Base-by-base conservation (phyloP, 2,113 vertebrate species). In the Trochalopteron elliotii region DNA sequence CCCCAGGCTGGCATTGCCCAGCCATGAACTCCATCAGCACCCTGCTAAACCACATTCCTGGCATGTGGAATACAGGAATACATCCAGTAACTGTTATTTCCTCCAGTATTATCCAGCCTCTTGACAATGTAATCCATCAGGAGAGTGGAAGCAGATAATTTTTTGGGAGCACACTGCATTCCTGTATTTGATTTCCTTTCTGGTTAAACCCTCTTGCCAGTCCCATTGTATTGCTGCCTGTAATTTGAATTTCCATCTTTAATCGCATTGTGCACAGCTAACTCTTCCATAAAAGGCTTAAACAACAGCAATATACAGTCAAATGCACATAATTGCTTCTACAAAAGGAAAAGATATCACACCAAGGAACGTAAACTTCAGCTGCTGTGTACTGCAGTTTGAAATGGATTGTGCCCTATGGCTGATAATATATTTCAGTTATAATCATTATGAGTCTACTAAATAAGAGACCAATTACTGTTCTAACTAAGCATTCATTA, bases 381-480 rank as follows among this genome's bases (percentile, higher is more conserved):
- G 71, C 75, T 31, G 18, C 55, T 44, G 39, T 33, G 55, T 80
- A 40, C 55, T 90, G 90, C 79, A 63, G 85, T 63, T 88, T 94
- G 71, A 92, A 88, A 83, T 45, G 80, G 75, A 92, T 93, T 80
- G 70, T 88, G 60, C 68, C 72, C 71, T 86, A 39, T 83, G 90
- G 92, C 71, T 95, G 92, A 35, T 30, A 86, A 83, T 20, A 22
- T 80, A 60, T 64, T 94, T 83, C 37, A 50, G 87, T 70, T 65
- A 56, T 45, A 81, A 81, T 49, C 75, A 53, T 81, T 68, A 74
- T 64, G 88, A 75, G 44, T 17, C 76, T 88, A 35, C 93, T 93
- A 93, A 91, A 95, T 95, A 93, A 95, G 74, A 91, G 83, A 45
- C 52, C 71, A 97, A 88, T 93, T 96, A 83, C 40, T 86, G 87